These are phyloP conservation scores for Parambassis ranga DNA, from an alignment of 2,797 vertebrate genomes.

Conservation along the genomic window DNA sequence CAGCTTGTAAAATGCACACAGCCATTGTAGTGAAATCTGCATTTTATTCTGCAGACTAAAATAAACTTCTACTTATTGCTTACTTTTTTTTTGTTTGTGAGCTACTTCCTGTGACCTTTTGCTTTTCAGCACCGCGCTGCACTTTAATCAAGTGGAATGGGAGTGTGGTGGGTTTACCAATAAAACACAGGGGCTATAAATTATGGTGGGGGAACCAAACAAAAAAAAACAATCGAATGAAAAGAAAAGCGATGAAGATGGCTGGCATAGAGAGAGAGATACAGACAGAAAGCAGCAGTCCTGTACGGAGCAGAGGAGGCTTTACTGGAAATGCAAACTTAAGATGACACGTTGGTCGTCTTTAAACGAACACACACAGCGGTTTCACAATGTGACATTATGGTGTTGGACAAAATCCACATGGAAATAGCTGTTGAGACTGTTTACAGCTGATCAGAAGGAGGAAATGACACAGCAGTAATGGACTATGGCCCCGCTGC, in stretches of 20 bases:
- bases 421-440: constrained; percentile 20
- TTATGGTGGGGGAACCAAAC: constrained; percentile 42
- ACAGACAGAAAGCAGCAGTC: constrained; percentile 4
- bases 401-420: constrained; percentile 22
- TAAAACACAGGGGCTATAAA: constrained; percentile 57
- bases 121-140: constrained; percentile 34
- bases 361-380: constrained; percentile 29
- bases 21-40: not conserved
- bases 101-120: constrained; percentile 53
- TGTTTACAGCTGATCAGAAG: not conserved
- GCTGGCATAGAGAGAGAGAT: constrained; percentile 30
- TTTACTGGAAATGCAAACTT: constrained; percentile 48
- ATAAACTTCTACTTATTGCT: constrained; percentile 23
- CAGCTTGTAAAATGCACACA: constrained; percentile 15
- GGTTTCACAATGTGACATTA: constrained; percentile 18
- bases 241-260: constrained; percentile 25
- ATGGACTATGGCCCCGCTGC: not conserved
- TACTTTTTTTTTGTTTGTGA: constrained; percentile 14
- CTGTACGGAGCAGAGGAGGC: constrained; percentile 11
- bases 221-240: constrained; percentile 51
- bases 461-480: constrained; percentile 6
- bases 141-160: constrained; percentile 55
- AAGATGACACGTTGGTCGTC: constrained; percentile 45
- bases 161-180: constrained; percentile 45
- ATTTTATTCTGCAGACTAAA: not conserved